These are phyloP conservation scores for Mastigias papua DNA, from an alignment of 30 jellyfish, hydroid and myxozoan species.

Conservation along the genomic window DNA sequence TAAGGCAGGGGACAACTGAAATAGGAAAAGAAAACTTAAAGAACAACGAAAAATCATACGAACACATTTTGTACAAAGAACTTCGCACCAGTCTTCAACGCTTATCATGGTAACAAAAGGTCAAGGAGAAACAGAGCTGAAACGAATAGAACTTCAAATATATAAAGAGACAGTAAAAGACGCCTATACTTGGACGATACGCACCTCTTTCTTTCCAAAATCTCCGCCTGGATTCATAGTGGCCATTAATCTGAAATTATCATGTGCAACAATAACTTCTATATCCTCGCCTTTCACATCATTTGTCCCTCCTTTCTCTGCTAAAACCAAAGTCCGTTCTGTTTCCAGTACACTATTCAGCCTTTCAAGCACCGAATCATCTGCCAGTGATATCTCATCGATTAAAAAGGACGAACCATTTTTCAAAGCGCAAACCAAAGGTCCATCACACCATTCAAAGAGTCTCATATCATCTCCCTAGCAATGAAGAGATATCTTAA, in stretches of 20 bases:
- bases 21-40: no score
- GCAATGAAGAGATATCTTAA: not conserved
- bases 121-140: no score
- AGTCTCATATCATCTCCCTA: constrained; percentile 66
- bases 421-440: constrained; percentile 88
- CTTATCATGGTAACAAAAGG: no score
- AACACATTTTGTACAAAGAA: no score
- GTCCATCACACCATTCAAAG: constrained; percentile 99
- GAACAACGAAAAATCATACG: no score
- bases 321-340: constrained; percentile 80
- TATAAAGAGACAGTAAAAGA: no score
- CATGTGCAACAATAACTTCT: constrained; percentile 79
- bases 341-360: constrained; percentile 93
- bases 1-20: constrained; percentile 95
- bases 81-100: no score
- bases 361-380: constrained; percentile 97
- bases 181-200: not conserved
- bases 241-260: constrained; percentile 83
- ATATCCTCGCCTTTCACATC: constrained; percentile 45
- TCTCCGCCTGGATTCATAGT: constrained; percentile 99
- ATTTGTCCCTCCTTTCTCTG: constrained; percentile 90
- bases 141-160: no score
- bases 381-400: constrained; percentile 99
- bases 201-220: constrained; percentile 97
- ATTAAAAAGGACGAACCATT: constrained; percentile 89